phyloP scores from a whole-genome alignment of 92 coral and sea anemone genomes.

The Heliopora coerulea region DNA sequence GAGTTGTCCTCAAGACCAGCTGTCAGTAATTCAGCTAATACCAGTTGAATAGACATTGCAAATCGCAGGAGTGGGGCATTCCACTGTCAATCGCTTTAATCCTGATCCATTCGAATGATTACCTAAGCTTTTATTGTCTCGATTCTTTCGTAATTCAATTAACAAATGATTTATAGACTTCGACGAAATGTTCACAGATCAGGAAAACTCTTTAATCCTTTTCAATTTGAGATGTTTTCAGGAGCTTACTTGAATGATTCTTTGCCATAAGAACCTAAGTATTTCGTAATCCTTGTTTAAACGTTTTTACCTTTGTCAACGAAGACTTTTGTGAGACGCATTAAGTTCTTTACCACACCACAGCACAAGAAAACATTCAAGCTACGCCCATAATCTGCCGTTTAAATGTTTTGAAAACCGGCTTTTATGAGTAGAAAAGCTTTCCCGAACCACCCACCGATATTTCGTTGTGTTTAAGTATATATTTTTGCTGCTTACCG shows the following conservation, averaged over 20 bases:
- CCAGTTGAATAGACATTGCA: slow-evolving; percentile 20
- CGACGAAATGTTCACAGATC: slow-evolving; percentile 14
- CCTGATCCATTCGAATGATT: slow-evolving; percentile 11
- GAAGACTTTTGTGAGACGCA: neutral
- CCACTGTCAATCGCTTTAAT: slow-evolving; percentile 4
- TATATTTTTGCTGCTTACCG: too few relatives aligned
- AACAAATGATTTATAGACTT: slow-evolving; percentile 28
- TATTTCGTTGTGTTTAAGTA: neutral
- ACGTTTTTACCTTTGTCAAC: slow-evolving; percentile 8
- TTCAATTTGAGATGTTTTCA: slow-evolving; percentile 17
- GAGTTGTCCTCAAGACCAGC: neutral
- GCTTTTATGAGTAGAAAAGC: too few relatives aligned
- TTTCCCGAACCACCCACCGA: too few relatives aligned
- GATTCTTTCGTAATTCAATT: slow-evolving; percentile 35
- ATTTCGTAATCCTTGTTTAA: slow-evolving; percentile 28
- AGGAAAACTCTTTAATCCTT: slow-evolving; percentile 22
- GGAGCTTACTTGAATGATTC: slow-evolving; percentile 22
- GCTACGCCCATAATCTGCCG: neutral
- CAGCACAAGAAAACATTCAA: slow-evolving; percentile 7
- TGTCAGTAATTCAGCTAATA: neutral
- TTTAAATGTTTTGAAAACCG: neutral
- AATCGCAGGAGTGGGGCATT: slow-evolving; percentile 16
- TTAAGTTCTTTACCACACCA: slow-evolving; percentile 5
- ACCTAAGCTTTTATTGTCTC: neutral
- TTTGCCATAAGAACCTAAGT: slow-evolving; percentile 25